Conservation (phyloP, 2,797 vertebrate genomes). For the Enteromius unitaeniatus region DNA sequence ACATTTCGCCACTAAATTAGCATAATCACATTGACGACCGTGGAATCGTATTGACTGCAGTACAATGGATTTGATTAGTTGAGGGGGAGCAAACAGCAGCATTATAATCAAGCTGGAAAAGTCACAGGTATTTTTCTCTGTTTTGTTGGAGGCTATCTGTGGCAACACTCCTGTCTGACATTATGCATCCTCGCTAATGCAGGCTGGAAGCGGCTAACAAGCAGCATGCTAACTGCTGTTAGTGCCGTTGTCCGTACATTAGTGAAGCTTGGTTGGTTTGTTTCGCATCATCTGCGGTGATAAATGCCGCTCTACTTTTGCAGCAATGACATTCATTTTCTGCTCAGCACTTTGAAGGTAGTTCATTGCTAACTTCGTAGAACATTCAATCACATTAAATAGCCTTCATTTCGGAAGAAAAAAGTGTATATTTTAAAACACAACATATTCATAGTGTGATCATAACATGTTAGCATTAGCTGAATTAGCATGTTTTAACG, state of each 20-base stretch:
- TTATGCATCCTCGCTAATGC: constrained; percentile 51
- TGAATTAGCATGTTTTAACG: not conserved
- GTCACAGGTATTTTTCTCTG: constrained; percentile 65
- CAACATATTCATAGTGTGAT: not conserved
- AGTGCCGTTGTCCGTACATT: constrained; percentile 37
- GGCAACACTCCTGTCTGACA: constrained; percentile 54
- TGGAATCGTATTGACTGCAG: constrained; percentile 73
- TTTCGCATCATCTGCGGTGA: constrained; percentile 41
- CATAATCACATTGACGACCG: constrained; percentile 79
- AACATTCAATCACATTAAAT: not conserved
- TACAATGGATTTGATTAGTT: constrained; percentile 82
- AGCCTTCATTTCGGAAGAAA: not conserved
- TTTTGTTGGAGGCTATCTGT: constrained; percentile 56
- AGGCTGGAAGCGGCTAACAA: constrained; percentile 45
- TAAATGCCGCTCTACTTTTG: constrained; percentile 18
- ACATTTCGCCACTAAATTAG: constrained; percentile 81
- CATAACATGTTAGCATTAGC: constrained; percentile 10
- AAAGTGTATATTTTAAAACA: not conserved
- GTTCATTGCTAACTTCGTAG: constrained; percentile 13
- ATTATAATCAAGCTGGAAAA: constrained; percentile 76
- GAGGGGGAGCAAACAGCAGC: constrained; percentile 68
- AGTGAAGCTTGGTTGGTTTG: constrained; percentile 49
- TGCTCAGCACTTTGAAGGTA: constrained; percentile 17
- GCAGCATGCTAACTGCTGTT: constrained; percentile 53
- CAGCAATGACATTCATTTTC: constrained; percentile 38